phyloP scores from a whole-genome alignment of 2,888 invertebrate genomes.

The Dioctria rufipes region DNA sequence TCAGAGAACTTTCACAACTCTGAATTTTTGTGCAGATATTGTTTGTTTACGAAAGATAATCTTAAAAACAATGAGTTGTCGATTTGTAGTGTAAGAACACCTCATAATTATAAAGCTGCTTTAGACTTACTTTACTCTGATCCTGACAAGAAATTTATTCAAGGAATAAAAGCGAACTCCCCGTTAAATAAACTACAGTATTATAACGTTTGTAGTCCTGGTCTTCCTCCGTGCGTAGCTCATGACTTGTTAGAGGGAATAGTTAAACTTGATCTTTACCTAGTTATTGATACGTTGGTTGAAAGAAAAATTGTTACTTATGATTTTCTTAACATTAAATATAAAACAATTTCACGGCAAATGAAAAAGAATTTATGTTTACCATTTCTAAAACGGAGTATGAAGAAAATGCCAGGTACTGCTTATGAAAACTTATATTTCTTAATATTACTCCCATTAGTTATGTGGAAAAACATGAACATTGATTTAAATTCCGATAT shows the following conservation, averaged over 20 bases:
- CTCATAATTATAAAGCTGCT: constrained; percentile 23
- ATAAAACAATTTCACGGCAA: constrained; percentile 48
- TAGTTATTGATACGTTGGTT: constrained; percentile 36
- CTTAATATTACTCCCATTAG: constrained; percentile 54
- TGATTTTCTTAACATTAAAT: constrained; percentile 54
- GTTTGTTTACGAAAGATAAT: constrained; percentile 35
- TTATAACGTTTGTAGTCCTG: constrained; percentile 51
- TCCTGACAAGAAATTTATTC: not conserved
- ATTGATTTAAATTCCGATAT: constrained; percentile 53
- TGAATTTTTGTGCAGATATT: constrained; percentile 57
- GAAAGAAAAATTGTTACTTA: constrained; percentile 50
- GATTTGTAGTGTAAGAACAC: not conserved
- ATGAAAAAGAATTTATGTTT: constrained; percentile 55
- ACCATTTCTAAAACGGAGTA: constrained; percentile 41
- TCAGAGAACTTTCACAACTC: constrained; percentile 57
- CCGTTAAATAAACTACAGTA: constrained; percentile 51
- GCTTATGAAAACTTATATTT: constrained; percentile 57
- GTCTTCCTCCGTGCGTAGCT: constrained; percentile 54
- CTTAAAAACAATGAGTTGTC: constrained; percentile 19
- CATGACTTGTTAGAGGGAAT: constrained; percentile 53
- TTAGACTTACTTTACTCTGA: not conserved
- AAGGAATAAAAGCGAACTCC: constrained; percentile 51
- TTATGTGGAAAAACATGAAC: constrained; percentile 51
- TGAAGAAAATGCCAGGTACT: constrained; percentile 53
- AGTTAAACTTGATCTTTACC: not conserved